Percentiles rank a stretch among this genome's conserved stretches.
Conservation (phyloP, 2,113 vertebrate species). For the Sinocyclocheilus rhinocerous region DNA sequence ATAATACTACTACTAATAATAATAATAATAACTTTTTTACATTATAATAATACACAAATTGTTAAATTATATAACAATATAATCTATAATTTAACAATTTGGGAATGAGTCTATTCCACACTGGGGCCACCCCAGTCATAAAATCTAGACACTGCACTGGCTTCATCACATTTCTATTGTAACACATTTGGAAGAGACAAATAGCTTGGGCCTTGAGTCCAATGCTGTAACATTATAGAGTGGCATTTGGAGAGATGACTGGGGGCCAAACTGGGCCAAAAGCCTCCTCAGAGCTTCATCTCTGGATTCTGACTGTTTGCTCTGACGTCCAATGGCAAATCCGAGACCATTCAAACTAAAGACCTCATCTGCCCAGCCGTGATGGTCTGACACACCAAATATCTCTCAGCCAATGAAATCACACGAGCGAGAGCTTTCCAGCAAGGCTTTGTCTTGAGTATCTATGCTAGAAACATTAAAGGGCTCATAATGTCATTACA, state of each 20-base stretch:
- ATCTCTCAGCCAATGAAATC: conserved; percentile 1
- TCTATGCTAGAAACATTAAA: conserved; percentile 20
- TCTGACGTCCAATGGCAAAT: conserved; percentile 15
- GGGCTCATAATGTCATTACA: conserved; percentile 28
- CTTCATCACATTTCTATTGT: not conserved
- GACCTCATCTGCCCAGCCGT: not conserved
- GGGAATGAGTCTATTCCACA: not conserved
- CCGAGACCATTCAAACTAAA: conserved; percentile 21
- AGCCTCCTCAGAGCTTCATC: conserved; percentile 3
- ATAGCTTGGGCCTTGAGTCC: not conserved
- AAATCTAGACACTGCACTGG: not conserved
- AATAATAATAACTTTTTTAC: too few species aligned
- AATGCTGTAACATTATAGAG: not conserved
- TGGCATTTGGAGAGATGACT: conserved; percentile 21
- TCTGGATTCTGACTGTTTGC: conserved; percentile 22
- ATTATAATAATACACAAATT: too few species aligned
- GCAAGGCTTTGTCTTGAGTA: not conserved
- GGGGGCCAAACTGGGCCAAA: not conserved
- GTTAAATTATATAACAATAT: too few species aligned
- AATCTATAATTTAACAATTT: not conserved
- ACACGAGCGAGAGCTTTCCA: not conserved
- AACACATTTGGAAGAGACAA: not conserved
- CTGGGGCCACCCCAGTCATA: not conserved
- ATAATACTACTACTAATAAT: too few species aligned
- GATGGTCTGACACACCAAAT: not conserved